Evolutionary conservation across 2,113 vertebrate species (phyloP).

Genomic region (Pollimyrus isidori): DNA sequence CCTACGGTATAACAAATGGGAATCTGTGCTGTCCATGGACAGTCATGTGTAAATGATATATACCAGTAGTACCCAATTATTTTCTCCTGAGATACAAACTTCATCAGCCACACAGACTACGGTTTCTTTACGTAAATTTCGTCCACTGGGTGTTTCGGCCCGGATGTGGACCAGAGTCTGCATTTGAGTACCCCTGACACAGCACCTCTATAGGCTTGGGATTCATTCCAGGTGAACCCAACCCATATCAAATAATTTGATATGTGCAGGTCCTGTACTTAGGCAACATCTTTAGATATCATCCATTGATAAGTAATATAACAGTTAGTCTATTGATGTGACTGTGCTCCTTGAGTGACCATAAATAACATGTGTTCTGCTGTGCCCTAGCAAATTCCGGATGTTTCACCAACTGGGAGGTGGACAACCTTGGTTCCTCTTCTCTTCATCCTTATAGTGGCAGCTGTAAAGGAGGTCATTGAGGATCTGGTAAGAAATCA

Average conservation of each 20-base stretch:
- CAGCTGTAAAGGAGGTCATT: slow-evolving; percentile 94
- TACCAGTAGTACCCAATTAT: not conserved
- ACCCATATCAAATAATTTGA: not conserved
- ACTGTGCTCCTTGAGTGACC: not conserved
- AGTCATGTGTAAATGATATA: not conserved
- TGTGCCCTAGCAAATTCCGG: slow-evolving; percentile 86
- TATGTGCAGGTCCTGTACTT: not conserved
- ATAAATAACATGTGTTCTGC: not conserved
- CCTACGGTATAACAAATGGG: not conserved
- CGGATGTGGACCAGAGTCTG: not conserved
- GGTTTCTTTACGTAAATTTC: too few species aligned
- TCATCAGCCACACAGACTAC: not conserved
- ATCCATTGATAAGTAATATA: not conserved
- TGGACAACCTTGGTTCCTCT: slow-evolving; percentile 96
- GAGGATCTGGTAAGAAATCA: slow-evolving; percentile 86
- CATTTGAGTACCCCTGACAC: not conserved
- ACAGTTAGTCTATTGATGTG: not conserved
- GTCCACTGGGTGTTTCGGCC: not conserved
- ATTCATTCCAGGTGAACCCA: not conserved
- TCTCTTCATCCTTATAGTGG: slow-evolving; percentile 92
- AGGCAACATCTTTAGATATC: not conserved
- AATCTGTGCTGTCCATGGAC: not conserved
- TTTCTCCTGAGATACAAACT: not conserved
- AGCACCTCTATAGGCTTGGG: not conserved
- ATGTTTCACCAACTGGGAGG: slow-evolving; percentile 94